phyloP scores from a whole-genome alignment of 2,888 invertebrate genomes.

The Lasioglossum figueresi region DNA sequence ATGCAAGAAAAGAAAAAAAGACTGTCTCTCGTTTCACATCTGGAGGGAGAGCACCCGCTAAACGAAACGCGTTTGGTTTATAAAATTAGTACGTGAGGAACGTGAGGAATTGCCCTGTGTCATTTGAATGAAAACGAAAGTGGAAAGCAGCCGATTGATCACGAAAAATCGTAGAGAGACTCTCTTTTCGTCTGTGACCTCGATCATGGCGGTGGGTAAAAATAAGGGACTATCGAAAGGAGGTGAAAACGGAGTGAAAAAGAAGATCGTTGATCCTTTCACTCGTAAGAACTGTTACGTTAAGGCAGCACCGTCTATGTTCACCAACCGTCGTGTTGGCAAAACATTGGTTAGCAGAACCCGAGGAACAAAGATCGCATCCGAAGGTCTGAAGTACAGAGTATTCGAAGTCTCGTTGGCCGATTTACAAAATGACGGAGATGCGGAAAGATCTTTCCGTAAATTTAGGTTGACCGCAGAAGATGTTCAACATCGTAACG shows the following conservation, averaged over 20 bases:
- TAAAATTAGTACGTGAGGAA: conserved; percentile 76
- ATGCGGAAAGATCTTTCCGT: conserved; percentile 98
- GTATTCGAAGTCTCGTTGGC: conserved; percentile 99
- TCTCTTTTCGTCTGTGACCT: too few relatives aligned
- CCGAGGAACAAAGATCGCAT: conserved; percentile 96
- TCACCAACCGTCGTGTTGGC: too few relatives aligned
- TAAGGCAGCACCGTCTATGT: too few relatives aligned
- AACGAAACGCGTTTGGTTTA: conserved; percentile 71
- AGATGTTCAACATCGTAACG: conserved; percentile 98
- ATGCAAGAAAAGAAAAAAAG: background rate
- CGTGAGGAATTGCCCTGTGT: conserved; percentile 83
- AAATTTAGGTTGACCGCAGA: conserved; percentile 99
- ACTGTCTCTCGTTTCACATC: conserved; percentile 63
- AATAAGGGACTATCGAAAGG: too few relatives aligned
- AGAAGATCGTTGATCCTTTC: too few relatives aligned
- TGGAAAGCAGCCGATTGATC: conserved; percentile 41
- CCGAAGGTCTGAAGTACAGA: conserved; percentile 98
- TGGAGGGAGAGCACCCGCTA: conserved; percentile 80
- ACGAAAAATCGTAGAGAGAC: conserved; percentile 20
- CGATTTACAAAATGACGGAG: conserved; percentile 97
- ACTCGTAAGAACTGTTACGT: too few relatives aligned
- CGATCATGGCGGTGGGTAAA: too few relatives aligned
- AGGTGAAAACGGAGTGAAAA: too few relatives aligned
- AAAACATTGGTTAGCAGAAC: too few relatives aligned
- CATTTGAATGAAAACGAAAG: conserved; percentile 55